A percentile compares a stretch with the other conserved stretches of the same genome.
phyloP scores from a whole-genome alignment of 2,113 vertebrate species.

The Odocoileus hemionus region DNA sequence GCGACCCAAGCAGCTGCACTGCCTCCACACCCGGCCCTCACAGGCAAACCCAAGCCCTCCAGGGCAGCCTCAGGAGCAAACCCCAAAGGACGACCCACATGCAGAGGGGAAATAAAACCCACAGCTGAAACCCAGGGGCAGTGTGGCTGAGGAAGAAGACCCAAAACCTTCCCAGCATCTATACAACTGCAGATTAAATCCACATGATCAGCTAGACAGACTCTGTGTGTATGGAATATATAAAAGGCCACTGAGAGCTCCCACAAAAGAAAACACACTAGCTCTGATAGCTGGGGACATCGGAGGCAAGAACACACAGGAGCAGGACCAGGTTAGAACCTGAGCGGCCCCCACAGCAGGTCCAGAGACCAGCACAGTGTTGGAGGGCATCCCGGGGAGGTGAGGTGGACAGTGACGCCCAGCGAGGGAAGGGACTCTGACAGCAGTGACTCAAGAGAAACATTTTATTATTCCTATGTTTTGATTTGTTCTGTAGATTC shows the following conservation, averaged over 20 bases:
- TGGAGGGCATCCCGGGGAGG: neutral
- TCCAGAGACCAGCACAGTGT: neutral
- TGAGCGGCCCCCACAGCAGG: neutral
- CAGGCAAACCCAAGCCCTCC: neutral
- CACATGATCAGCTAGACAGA: neutral
- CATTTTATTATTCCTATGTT: neutral
- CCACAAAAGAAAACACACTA: neutral
- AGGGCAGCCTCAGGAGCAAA: neutral
- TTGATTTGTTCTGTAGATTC: neutral
- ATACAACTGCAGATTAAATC: neutral
- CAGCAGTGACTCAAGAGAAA: neutral
- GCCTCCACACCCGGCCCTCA: neutral
- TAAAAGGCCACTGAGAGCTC: neutral
- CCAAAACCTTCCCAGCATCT: neutral
- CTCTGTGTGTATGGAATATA: neutral
- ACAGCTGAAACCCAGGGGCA: neutral
- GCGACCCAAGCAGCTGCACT: neutral
- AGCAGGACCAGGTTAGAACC: too few relatives aligned
- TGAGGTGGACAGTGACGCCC: neutral
- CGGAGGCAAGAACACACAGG: too few relatives aligned
- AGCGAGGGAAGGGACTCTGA: fast-evolving
- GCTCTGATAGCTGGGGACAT: neutral
- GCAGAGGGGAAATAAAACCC: neutral
- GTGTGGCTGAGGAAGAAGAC: neutral
- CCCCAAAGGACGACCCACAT: neutral